Evolutionary conservation across 2,797 vertebrate genomes (phyloP), one percentile per base, ranked within the genome.

Genomic region (Anomalospiza imberbis): DNA sequence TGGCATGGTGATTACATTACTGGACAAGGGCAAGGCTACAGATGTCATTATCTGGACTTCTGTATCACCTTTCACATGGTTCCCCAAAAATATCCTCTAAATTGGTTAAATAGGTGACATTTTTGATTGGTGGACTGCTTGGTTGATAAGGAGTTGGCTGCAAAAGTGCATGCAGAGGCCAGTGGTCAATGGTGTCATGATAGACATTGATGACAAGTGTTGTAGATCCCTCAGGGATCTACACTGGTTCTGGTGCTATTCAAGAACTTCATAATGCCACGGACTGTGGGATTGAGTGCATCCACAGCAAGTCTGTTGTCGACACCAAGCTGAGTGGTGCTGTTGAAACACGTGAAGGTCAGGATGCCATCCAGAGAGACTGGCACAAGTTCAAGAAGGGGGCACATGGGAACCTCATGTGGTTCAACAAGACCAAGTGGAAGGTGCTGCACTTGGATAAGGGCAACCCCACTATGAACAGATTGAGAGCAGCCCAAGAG

Each of bases 311-410:
- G 24, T 17, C 14, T 45, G 45, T 24, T 31, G 45, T 1, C 60
- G 38, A 9, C n/a, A 21, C 29, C n/a, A 12, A 60, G 29, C 22
- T 40, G 24, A 51, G 13, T 22, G 25, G 40, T 40, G 29, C 4
- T 45, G 20, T 15, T 53, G 45, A 47, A 45, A 20, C 38, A 40
- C 8, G 20, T 60, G 53, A 45, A 73, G 29, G 20, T n/a, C 1
- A 0, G 38, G 21, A 34, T 60, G 25, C 10, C n/a, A 34, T n/a
- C 25, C n/a, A 40, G 20, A 73, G 40, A 29, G 7, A 47, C 3
- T 1, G 0, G 19, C 19, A 32, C 16, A 45, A 25, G 4, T 11
- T 20, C 34, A 29, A 13, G 12, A 38, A 38, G 20, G 2, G 1
- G 3, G 3, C 38, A n/a, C 17, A 7, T 13, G 24, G 31, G 12